phyloP scores from a whole-genome alignment of 1,140 invertebrate genomes.

The Ostrea denselamellosa region DNA sequence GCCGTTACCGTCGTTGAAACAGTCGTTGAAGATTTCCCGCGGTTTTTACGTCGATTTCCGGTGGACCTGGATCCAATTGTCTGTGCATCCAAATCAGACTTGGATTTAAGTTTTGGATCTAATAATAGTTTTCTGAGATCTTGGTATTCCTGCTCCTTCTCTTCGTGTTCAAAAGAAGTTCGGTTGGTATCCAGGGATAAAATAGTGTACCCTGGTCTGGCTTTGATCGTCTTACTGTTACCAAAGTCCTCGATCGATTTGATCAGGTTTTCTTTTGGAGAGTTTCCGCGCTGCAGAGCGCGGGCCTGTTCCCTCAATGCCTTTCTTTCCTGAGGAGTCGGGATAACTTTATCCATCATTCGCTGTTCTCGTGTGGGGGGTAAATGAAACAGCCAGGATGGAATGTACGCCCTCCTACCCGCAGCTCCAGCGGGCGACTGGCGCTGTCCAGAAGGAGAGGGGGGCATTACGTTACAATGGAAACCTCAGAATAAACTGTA shows the following conservation, averaged over 20 bases:
- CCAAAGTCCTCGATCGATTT: neutral
- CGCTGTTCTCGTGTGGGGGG: conserved; percentile 40
- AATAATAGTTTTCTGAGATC: conserved; percentile 35
- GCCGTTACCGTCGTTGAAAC: conserved; percentile 1
- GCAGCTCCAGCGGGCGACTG: neutral
- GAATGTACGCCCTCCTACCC: conserved; percentile 13
- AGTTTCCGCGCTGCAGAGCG: neutral
- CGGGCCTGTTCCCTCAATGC: neutral
- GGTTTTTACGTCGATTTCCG: conserved; percentile 6
- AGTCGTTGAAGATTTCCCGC: conserved; percentile 40
- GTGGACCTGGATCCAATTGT: neutral
- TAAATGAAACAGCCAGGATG: conserved; percentile 19
- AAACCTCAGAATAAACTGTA: neutral
- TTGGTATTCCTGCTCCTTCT: conserved; percentile 41
- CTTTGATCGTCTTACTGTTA: neutral
- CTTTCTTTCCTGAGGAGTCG: conserved; percentile 3
- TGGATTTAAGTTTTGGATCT: conserved; percentile 24
- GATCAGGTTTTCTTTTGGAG: neutral
- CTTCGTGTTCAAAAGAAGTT: conserved; percentile 44
- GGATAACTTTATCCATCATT: conserved; percentile 33
- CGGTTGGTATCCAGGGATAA: conserved; percentile 25
- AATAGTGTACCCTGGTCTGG: conserved; percentile 13
- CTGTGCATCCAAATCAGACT: neutral
- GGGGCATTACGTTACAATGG: neutral
- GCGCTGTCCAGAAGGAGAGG: neutral